phyloP scores from a whole-genome alignment of 1,140 invertebrate species.

The Brachionus angularis region DNA sequence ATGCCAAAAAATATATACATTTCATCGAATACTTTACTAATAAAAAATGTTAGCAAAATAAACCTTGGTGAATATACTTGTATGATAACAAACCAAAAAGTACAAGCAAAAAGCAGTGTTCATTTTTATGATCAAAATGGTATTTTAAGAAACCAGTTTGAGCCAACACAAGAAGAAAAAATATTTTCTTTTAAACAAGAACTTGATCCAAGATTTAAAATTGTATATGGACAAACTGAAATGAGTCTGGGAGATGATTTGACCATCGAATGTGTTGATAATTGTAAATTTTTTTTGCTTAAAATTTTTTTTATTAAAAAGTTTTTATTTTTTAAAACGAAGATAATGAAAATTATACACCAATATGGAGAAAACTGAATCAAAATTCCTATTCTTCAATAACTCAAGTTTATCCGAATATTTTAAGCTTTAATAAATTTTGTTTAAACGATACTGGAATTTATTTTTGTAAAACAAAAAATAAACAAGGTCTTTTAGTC shows the following conservation, averaged over 20 bases:
- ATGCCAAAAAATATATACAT: neutral
- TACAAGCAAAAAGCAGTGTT: neutral
- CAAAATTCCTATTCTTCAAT: neutral
- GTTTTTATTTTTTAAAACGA: neutral
- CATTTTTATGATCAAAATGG: conserved; percentile 8
- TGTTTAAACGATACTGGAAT: neutral
- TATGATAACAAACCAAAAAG: neutral
- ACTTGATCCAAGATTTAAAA: neutral
- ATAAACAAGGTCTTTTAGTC: conserved; percentile 30
- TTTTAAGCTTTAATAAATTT: conserved; percentile 17
- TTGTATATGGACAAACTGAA: neutral
- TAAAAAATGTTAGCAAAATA: neutral
- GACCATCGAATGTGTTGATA: conserved; percentile 16
- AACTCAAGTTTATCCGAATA: neutral
- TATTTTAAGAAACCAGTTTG: neutral
- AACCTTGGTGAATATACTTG: conserved; percentile 4
- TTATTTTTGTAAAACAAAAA: conserved; percentile 22
- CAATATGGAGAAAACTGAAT: neutral
- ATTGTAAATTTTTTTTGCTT: neutral
- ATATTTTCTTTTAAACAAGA: neutral
- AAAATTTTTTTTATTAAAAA: neutral
- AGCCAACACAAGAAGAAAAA: neutral
- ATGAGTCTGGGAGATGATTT: neutral
- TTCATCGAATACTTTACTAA: neutral
- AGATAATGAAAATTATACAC: conserved; percentile 14